Conservation (phyloP, 2,888 invertebrate species). For the Argyra leucocephala region DNA sequence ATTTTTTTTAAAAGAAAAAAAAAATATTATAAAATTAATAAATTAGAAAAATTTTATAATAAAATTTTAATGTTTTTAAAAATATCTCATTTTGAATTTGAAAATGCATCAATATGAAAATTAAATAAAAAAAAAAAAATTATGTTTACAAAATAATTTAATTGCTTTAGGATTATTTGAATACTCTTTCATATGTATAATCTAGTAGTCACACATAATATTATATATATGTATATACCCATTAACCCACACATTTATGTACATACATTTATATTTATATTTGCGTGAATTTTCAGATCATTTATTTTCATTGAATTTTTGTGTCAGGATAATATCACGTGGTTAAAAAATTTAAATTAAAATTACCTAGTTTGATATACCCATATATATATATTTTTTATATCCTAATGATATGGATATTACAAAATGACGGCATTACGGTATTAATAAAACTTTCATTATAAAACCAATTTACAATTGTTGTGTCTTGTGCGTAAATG, state of each 20-base stretch:
- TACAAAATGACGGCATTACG: conserved; percentile 16
- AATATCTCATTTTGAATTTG: too few species aligned
- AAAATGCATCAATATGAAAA: too few species aligned
- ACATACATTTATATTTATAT: too few species aligned
- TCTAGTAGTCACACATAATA: too few species aligned
- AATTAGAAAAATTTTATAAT: conserved; percentile 5
- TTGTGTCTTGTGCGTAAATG: not conserved
- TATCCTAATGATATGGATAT: conserved; percentile 15
- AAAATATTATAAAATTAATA: conserved; percentile 18
- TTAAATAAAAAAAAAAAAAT: conserved; percentile 10
- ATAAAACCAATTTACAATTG: not conserved
- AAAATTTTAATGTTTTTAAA: not conserved
- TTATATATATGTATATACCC: too few species aligned
- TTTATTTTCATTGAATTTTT: too few species aligned
- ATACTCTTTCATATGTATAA: too few species aligned
- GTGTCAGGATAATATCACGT: too few species aligned
- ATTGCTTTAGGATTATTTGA: too few species aligned
- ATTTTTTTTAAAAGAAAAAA: conserved; percentile 33
- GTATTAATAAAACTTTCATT: not conserved
- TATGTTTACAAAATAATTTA: not conserved
- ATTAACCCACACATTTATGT: too few species aligned
- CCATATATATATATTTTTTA: not conserved
- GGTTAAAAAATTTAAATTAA: conserved; percentile 8
- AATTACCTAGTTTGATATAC: too few species aligned
- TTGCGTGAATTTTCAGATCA: too few species aligned